These are phyloP conservation scores for Metopia argyrocephala DNA, from an alignment of 2,888 invertebrate genomes.

Conservation along the genomic window DNA sequence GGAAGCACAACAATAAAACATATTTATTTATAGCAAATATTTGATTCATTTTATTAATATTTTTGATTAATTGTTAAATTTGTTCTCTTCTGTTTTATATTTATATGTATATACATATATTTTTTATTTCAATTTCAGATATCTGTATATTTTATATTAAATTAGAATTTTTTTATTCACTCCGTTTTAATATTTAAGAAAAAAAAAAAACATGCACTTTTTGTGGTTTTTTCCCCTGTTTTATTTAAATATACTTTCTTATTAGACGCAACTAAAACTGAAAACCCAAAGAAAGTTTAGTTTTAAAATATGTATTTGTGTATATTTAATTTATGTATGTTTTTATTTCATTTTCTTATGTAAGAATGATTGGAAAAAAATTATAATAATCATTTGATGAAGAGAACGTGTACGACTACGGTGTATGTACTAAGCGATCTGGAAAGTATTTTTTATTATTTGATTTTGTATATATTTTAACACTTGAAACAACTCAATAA, in stretches of 20 bases:
- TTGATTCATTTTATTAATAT: too few relatives aligned
- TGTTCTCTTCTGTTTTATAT: too few relatives aligned
- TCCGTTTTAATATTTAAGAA: too few relatives aligned
- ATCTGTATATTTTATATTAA: not conserved
- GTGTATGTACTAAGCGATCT: constrained; percentile 51
- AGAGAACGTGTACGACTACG: not conserved
- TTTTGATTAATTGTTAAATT: too few relatives aligned
- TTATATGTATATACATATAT: not conserved
- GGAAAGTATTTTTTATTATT: constrained; percentile 16
- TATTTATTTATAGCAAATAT: not conserved
- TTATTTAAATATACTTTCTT: not conserved
- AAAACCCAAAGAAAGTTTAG: not conserved
- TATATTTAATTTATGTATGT: too few relatives aligned
- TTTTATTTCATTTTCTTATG: constrained; percentile 47
- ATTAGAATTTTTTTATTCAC: not conserved
- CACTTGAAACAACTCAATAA: constrained; percentile 60
- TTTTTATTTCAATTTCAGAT: constrained; percentile 1
- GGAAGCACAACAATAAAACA: too few relatives aligned
- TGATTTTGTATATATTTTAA: constrained; percentile 50
- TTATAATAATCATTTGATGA: not conserved
- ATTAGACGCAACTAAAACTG: not conserved
- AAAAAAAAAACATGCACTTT: not conserved
- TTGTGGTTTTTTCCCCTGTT: not conserved
- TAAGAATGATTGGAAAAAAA: constrained; percentile 34
- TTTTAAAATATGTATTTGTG: too few relatives aligned